These are phyloP conservation scores for Dione juno DNA, from an alignment of 2,888 invertebrate species.

Conservation along the genomic window DNA sequence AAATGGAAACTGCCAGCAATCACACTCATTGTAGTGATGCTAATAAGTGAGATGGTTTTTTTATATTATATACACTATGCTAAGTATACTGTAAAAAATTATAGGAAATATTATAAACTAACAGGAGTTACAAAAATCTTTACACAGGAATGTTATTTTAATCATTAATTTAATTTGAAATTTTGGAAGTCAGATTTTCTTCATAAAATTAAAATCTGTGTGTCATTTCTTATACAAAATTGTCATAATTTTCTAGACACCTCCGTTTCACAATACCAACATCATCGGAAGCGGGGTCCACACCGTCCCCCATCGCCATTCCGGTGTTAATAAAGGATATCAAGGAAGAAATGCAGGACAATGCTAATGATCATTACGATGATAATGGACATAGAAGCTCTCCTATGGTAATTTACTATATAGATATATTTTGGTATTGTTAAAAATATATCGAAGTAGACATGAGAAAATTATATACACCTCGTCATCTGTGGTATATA, in stretches of 20 bases:
- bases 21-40: constrained; percentile 75
- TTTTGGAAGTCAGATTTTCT: too few species aligned
- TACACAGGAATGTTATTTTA: too few species aligned
- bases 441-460: background rate
- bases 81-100: too few species aligned
- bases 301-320: constrained; percentile 57
- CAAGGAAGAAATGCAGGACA: constrained; percentile 44
- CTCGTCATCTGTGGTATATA: background rate
- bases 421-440: background rate
- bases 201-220: too few species aligned
- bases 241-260: constrained; percentile 54
- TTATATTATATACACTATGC: too few species aligned
- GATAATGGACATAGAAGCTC: constrained; percentile 30
- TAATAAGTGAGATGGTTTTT: constrained; percentile 62
- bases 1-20: constrained; percentile 72
- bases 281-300: constrained; percentile 63
- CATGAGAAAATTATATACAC: background rate
- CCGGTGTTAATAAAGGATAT: constrained; percentile 45
- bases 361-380: constrained; percentile 38
- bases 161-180: too few species aligned
- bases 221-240: background rate
- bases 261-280: constrained; percentile 76
- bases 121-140: too few species aligned
- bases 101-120: too few species aligned
- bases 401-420: constrained; percentile 21